Evolutionary conservation across 2,113 vertebrate genomes (phyloP), one percentile per base, ranked within the genome.

Genomic region (Microcebus jonahi): DNA sequence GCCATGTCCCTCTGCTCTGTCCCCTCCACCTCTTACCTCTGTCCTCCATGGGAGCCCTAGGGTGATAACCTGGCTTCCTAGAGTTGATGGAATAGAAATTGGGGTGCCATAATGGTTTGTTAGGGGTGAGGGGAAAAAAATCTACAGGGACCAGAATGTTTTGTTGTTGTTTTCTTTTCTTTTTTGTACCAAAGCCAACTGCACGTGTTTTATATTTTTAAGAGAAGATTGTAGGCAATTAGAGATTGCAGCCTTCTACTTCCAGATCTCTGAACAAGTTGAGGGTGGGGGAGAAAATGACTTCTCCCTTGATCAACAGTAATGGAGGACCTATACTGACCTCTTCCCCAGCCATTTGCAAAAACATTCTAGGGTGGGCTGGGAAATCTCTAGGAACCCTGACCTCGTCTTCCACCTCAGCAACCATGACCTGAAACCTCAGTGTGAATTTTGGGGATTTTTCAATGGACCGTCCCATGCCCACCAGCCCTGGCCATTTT

Each of bases 161-260:
- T 85, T 92, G 70, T 75, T 92, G 70, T 75, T 95, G 13, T 92
- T 83, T 93, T 91, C 0, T 90, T 94, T 96, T 95, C 23, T 96
- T 96, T 97, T 97, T 97, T 98, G 97, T 98, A 97, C 98, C 98
- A 98, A 98, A 98, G 98, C 96, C 97, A 94, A 87, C 94, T 96
- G 97, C 98, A 97, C 97, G 97, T 95, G 94, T 97, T 97, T 97
- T 97, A 96, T 97, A 98, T 97, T 97, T 97, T 96, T 97, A 98
- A 97, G 94, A 97, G 75, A 96, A 94, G 96, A 97, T 70, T 91
- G n/a, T 97, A 97, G 96, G 94, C 94, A 84, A 68, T 92, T 94
- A 97, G 97, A 84, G 80, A 95, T 81, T 15, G 42, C 55, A 84
- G 71, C 81, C 95, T 97, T 93, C 77, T 95, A 48, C 61, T 36